A percentile compares a stretch with the other conserved stretches of the same genome.
Conservation (phyloP, 2,113 vertebrate genomes). For the Nettapus auritus region DNA sequence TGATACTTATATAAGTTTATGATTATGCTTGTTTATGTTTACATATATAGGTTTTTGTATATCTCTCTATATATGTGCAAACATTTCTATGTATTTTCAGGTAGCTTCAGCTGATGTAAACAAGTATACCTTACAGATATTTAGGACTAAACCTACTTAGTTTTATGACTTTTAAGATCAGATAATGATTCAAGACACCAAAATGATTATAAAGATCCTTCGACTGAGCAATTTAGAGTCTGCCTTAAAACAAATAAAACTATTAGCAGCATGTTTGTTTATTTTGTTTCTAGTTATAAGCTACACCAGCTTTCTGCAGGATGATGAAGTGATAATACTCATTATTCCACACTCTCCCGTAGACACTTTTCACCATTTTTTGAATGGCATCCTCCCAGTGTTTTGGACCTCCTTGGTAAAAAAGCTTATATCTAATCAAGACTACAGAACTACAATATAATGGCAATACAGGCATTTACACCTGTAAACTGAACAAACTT, state of each 20-base stretch:
- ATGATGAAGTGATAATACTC: background rate
- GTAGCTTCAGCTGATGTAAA: background rate
- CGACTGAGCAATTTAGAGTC: background rate
- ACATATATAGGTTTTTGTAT: no score
- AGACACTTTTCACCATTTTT: background rate
- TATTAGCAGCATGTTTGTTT: background rate
- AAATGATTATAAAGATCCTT: background rate
- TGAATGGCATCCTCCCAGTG: background rate
- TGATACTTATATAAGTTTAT: background rate
- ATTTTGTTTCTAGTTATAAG: background rate
- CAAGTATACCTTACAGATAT: background rate
- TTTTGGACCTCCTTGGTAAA: background rate
- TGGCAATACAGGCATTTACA: accelerated
- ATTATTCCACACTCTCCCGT: background rate
- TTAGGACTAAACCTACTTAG: background rate
- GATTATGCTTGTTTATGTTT: background rate
- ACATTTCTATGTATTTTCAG: background rate
- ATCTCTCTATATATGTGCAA: no score
- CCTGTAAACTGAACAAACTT: background rate
- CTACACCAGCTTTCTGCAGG: background rate
- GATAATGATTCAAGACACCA: background rate
- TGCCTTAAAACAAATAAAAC: background rate
- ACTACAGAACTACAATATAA: background rate
- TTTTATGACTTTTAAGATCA: background rate
- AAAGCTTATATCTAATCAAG: background rate